Conservation (phyloP, 2,113 vertebrate genomes). For the pig (Sus scrofa) region T2T-Sscrofa CM000827.6:89085501-89086000, state of each 20-base stretch:
- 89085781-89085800: slow-evolving; percentile 81
- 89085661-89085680: slow-evolving; percentile 85
- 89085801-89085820: slow-evolving; percentile 76
- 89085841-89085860: slow-evolving; percentile 73
- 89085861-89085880: slow-evolving; percentile 82
- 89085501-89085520: slow-evolving; percentile 86
- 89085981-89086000: slow-evolving; percentile 77
- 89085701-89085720: slow-evolving; percentile 82
- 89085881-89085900: slow-evolving; percentile 87
- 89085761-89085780: slow-evolving; percentile 83
- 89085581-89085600: slow-evolving; percentile 90
- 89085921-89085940: slow-evolving; percentile 85
- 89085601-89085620: slow-evolving; percentile 88
- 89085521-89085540: slow-evolving; percentile 86
- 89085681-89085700: slow-evolving; percentile 84
- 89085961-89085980: slow-evolving; percentile 83
- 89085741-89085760: slow-evolving; percentile 83
- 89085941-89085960: slow-evolving; percentile 84
- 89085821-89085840: slow-evolving; percentile 84
- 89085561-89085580: slow-evolving; percentile 90
- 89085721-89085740: slow-evolving; percentile 85
- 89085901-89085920: slow-evolving; percentile 86
- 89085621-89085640: slow-evolving; percentile 88
- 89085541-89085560: slow-evolving; percentile 87
- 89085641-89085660: slow-evolving; percentile 89